These are phyloP conservation scores for Acleris emargana DNA, from an alignment of 2,888 invertebrate genomes.

Conservation along the genomic window DNA sequence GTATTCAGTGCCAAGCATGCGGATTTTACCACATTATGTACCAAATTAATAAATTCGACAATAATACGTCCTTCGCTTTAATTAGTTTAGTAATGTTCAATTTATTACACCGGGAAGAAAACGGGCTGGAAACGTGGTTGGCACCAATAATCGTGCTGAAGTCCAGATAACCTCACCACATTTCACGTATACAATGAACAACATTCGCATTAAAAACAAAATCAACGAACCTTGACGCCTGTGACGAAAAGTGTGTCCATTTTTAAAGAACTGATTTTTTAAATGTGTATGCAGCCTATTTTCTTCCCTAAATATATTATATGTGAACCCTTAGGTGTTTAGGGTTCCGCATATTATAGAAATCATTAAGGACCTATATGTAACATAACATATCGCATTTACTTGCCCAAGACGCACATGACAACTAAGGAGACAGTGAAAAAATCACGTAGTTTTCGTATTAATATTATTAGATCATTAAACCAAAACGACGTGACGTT, in stretches of 20 bases:
- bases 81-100: slow-evolving; percentile 62
- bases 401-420: slow-evolving; percentile 32
- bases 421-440: no score
- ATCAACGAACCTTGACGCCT: no score
- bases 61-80: slow-evolving; percentile 83
- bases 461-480: no score
- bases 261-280: no score
- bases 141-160: no score
- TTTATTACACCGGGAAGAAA: slow-evolving; percentile 46
- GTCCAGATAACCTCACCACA: no score
- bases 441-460: no score
- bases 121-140: slow-evolving; percentile 37
- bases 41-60: slow-evolving; percentile 71
- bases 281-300: slow-evolving; percentile 8
- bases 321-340: slow-evolving; percentile 18
- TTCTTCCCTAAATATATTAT: slow-evolving; percentile 21
- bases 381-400: slow-evolving; percentile 39
- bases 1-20: neutral
- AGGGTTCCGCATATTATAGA: slow-evolving; percentile 12
- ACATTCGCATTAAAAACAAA: no score
- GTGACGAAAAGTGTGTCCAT: no score
- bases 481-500: no score
- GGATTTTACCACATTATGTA: slow-evolving; percentile 45
- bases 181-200: no score
- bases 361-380: slow-evolving; percentile 11